Conservation (phyloP, 1,140 invertebrate genomes). For the Pogonus chalceus region DNA sequence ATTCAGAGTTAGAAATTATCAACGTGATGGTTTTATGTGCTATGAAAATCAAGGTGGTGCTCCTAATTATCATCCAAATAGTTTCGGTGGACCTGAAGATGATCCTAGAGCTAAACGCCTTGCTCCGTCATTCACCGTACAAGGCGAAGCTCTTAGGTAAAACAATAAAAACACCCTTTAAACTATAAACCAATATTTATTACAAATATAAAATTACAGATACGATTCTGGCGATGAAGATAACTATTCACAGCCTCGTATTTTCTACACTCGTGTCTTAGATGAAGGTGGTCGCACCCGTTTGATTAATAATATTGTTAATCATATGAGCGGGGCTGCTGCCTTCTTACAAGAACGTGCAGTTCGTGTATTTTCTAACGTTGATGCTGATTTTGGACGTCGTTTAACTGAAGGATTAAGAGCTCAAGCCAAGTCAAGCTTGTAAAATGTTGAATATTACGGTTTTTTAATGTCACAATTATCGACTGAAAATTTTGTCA, state of each 20-base stretch:
- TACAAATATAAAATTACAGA: too few species aligned
- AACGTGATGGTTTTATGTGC: conserved; percentile 66
- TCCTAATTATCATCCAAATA: conserved; percentile 86
- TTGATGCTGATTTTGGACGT: conserved; percentile 56
- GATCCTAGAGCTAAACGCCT: conserved; percentile 41
- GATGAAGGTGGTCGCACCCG: conserved; percentile 59
- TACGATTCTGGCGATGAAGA: conserved; percentile 80
- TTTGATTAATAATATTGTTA: conserved; percentile 72
- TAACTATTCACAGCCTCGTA: conserved; percentile 75
- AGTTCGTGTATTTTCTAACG: conserved; percentile 62
- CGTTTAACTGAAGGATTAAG: conserved; percentile 50
- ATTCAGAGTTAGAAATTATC: conserved; percentile 59
- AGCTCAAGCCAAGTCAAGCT: not conserved
- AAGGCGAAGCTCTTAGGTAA: conserved; percentile 49
- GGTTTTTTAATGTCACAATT: too few species aligned
- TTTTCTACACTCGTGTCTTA: conserved; percentile 75
- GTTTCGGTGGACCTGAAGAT: conserved; percentile 61
- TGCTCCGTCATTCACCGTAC: conserved; percentile 40
- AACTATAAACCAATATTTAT: too few species aligned
- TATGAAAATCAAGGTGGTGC: conserved; percentile 52
- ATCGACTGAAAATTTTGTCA: too few species aligned
- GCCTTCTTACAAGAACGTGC: conserved; percentile 79
- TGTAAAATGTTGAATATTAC: too few species aligned
- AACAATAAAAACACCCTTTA: too few species aligned
- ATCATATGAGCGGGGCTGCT: conserved; percentile 63